A percentile compares a stretch with the other conserved stretches of the same genome.
Evolutionary conservation across 2,113 vertebrate species (phyloP).

Genomic region (Cottus gobio): DNA sequence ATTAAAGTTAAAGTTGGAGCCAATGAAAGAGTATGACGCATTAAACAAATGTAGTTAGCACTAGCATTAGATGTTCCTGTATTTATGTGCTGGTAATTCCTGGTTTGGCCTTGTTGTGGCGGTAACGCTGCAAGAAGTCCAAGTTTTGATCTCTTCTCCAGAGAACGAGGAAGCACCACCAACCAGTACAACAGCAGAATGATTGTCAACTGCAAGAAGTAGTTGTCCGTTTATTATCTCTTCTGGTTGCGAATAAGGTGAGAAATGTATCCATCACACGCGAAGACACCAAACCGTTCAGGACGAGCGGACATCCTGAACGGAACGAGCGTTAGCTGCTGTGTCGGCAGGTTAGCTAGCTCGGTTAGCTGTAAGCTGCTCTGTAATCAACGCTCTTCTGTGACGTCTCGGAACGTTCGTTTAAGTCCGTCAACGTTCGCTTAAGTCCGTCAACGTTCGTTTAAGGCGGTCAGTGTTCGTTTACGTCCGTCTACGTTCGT

Average conservation of each 20-base stretch:
- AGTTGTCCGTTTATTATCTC: background rate
- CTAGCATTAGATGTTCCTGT: background rate
- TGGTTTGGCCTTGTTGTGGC: conserved; percentile 28
- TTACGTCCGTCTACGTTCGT: no score
- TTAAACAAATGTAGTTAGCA: background rate
- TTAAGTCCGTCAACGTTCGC: no score
- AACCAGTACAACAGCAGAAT: background rate
- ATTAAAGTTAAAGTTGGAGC: background rate
- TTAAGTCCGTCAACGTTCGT: no score
- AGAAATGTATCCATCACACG: background rate
- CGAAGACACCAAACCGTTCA: background rate
- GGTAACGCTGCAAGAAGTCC: conserved; percentile 2
- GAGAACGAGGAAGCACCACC: conserved; percentile 20
- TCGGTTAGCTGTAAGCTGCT: conserved; percentile 29
- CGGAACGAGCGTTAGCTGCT: background rate
- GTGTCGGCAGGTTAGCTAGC: conserved; percentile 7
- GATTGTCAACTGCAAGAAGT: background rate
- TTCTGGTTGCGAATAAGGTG: conserved; percentile 8
- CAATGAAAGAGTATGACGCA: background rate
- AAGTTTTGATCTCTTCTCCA: conserved; percentile 1
- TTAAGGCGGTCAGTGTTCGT: no score
- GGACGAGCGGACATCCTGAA: background rate
- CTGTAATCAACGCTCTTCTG: no score
- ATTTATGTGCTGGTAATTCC: conserved; percentile 6
- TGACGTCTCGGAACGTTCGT: no score